Evolutionary conservation across 2,113 vertebrate genomes (phyloP).

Genomic region (Hemiscyllium ocellatum): DNA sequence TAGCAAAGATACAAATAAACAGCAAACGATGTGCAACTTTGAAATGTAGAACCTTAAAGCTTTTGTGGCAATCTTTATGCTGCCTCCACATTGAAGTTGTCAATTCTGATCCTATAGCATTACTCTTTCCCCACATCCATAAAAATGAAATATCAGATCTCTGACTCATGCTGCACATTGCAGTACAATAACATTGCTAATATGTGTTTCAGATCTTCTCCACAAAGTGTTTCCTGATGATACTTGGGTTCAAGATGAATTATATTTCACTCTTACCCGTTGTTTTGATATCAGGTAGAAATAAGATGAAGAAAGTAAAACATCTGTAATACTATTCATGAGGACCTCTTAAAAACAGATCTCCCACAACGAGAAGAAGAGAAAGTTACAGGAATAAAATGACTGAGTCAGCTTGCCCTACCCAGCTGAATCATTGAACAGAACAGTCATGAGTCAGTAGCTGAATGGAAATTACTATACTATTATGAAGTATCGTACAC

Average conservation of each 20-base stretch:
- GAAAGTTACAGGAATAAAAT: slow-evolving; percentile 8
- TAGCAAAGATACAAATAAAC: neutral
- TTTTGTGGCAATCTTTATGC: neutral
- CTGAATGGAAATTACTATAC: neutral
- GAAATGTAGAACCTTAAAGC: neutral
- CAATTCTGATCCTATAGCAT: neutral
- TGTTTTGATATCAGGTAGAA: neutral
- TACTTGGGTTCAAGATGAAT: too few species aligned
- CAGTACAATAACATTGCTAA: neutral
- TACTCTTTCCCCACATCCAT: neutral
- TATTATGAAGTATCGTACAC: slow-evolving; percentile 6
- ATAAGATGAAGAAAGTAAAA: neutral
- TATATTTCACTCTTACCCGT: neutral
- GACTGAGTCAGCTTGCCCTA: neutral
- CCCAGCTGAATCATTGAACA: slow-evolving; percentile 35
- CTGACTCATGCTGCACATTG: neutral
- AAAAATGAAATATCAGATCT: neutral
- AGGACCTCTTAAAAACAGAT: neutral
- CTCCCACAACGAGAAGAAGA: neutral
- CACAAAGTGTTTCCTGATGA: neutral
- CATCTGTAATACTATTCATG: neutral
- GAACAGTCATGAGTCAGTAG: neutral
- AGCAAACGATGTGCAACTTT: neutral
- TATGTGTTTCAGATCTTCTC: neutral
- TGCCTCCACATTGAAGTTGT: neutral